Conservation (phyloP, 2,888 invertebrate genomes). For the Digitonthophagus gazella region DNA sequence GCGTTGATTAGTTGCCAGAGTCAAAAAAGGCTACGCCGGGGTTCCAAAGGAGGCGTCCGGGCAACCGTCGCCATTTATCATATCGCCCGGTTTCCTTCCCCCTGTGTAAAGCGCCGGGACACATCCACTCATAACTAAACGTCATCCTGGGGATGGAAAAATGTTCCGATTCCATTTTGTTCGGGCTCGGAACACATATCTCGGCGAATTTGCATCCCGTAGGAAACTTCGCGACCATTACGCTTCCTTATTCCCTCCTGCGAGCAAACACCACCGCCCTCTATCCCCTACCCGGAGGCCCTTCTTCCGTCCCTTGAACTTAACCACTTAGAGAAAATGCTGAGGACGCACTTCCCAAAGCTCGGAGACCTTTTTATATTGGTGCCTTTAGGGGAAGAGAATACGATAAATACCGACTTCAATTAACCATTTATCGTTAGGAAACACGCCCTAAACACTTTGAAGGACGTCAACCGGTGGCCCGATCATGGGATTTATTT, state of each 20-base stretch:
- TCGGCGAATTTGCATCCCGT: constrained; percentile 20
- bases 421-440: background rate
- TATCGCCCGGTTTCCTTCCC: constrained; percentile 36
- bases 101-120: constrained; percentile 29
- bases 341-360: background rate
- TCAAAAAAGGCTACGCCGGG: constrained; percentile 24
- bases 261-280: background rate
- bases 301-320: background rate
- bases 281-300: constrained; percentile 17
- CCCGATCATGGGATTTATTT: background rate
- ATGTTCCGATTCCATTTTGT: constrained; percentile 38
- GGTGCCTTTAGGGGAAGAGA: background rate
- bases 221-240: constrained; percentile 20
- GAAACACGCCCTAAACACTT: background rate
- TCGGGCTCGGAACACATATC: constrained; percentile 25
- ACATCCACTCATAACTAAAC: constrained; percentile 42
- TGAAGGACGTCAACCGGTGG: background rate
- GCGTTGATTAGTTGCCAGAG: background rate
- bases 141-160: constrained; percentile 41
- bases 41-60: constrained; percentile 35
- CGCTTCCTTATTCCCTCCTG: constrained; percentile 16
- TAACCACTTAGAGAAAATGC: background rate
- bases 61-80: constrained; percentile 38
- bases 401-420: background rate
- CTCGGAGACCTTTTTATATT: background rate